Percentiles rank a stretch among this genome's conserved stretches.
These are phyloP conservation scores for Gallinago media DNA, from an alignment of 2,113 vertebrate genomes.

Conservation along the genomic window DNA sequence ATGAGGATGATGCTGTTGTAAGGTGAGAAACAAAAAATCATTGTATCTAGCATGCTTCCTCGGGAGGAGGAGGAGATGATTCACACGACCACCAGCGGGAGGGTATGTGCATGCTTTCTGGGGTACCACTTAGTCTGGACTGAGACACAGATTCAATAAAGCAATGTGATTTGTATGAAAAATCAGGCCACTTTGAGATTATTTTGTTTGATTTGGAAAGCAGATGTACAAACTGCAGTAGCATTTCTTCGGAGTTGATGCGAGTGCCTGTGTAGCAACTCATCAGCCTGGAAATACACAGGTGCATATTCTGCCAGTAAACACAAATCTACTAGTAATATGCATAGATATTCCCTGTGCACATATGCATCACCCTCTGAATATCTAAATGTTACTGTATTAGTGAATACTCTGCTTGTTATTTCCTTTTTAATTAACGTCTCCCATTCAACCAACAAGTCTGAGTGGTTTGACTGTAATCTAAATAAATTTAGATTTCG, in stretches of 20 bases:
- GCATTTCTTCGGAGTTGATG: neutral
- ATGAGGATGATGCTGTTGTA: neutral
- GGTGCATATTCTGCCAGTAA: neutral
- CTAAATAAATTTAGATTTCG: conserved; percentile 27
- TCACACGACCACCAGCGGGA: neutral
- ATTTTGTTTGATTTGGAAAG: neutral
- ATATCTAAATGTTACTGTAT: neutral
- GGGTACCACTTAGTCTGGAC: neutral
- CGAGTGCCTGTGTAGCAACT: neutral
- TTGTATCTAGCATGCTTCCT: neutral
- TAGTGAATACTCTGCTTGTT: neutral
- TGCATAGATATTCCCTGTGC: neutral
- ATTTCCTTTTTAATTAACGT: conserved; percentile 42
- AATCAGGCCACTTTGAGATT: neutral
- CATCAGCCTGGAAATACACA: conserved; percentile 15
- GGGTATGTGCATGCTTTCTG: neutral
- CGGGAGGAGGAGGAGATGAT: neutral
- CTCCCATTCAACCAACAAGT: neutral
- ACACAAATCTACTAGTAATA: neutral
- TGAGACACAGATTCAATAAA: neutral
- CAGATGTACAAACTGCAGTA: neutral
- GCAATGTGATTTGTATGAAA: neutral
- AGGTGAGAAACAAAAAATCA: conserved; percentile 3
- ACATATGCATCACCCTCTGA: neutral
- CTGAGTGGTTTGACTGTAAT: conserved; percentile 22